Conservation (phyloP, 2,113 vertebrate genomes). For the Raphicerus campestris region DNA sequence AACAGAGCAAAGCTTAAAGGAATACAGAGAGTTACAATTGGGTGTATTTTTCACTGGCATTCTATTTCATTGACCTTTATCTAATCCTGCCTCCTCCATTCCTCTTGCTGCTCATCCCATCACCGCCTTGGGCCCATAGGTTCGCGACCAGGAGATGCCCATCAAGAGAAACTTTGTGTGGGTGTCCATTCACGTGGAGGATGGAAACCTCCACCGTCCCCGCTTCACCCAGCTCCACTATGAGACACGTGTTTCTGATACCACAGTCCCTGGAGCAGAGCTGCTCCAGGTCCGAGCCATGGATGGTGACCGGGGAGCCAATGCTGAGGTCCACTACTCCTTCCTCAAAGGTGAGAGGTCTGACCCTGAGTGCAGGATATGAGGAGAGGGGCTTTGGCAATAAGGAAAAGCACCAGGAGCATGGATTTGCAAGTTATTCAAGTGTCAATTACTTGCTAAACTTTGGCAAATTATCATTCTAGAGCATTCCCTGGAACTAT, state of each 20-base stretch:
- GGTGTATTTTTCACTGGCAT: neutral
- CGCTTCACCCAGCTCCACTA: constrained; percentile 88
- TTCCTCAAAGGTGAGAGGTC: constrained; percentile 88
- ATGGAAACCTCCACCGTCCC: constrained; percentile 90
- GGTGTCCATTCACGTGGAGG: constrained; percentile 86
- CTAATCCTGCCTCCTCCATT: neutral
- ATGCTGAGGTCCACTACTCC: constrained; percentile 90
- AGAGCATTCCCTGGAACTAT: neutral
- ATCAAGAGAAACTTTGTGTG: constrained; percentile 94
- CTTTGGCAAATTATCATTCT: neutral
- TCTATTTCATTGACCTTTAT: neutral
- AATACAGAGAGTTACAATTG: neutral
- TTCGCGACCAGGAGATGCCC: constrained; percentile 94
- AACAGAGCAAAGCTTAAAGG: neutral
- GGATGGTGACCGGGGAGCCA: constrained; percentile 90
- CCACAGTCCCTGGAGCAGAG: constrained; percentile 81
- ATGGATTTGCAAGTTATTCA: neutral
- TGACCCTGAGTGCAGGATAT: no score
- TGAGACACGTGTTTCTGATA: constrained; percentile 82
- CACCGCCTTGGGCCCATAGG: constrained; percentile 77
- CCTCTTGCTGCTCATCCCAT: neutral
- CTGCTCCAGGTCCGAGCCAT: constrained; percentile 89
- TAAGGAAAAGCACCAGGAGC: neutral
- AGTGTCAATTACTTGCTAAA: neutral
- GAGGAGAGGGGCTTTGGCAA: neutral